A percentile compares a stretch with the other conserved stretches of the same genome.
Conservation (phyloP, 2,888 invertebrate genomes). For the Standfussiana lucernea region DNA sequence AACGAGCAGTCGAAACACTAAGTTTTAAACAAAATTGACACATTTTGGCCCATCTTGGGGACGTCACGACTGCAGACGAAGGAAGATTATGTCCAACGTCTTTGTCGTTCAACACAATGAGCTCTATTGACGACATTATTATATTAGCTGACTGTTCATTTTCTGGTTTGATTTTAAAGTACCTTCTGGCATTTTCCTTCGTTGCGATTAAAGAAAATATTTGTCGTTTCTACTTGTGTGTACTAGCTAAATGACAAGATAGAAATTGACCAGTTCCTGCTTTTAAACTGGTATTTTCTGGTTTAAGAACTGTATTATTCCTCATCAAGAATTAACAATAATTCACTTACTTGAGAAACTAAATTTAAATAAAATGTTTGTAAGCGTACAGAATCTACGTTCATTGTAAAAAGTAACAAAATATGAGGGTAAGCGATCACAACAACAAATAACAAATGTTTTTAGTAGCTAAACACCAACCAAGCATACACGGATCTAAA, state of each 20-base stretch:
- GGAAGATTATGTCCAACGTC: slow-evolving; percentile 35
- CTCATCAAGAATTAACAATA: no score
- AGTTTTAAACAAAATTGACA: slow-evolving; percentile 40
- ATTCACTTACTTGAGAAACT: no score
- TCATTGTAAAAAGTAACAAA: no score
- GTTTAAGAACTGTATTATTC: no score
- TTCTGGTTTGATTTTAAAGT: slow-evolving; percentile 32
- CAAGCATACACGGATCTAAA: no score
- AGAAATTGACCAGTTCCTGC: neutral
- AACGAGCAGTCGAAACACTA: no score
- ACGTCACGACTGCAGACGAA: slow-evolving; percentile 9
- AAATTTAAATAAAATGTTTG: no score
- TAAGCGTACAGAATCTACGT: no score
- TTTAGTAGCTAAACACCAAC: no score
- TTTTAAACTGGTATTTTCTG: neutral
- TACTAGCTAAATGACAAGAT: neutral
- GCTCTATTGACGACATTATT: slow-evolving; percentile 26
- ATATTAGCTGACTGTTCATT: slow-evolving; percentile 19
- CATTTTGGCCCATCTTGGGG: slow-evolving; percentile 18
- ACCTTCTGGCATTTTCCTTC: neutral
- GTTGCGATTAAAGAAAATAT: neutral
- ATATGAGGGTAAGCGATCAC: no score
- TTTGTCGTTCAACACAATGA: slow-evolving; percentile 50
- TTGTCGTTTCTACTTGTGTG: neutral
- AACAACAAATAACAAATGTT: no score